These are phyloP conservation scores for Atlantisia rogersi DNA, from an alignment of 2,113 vertebrate genomes.

Conservation along the genomic window DNA sequence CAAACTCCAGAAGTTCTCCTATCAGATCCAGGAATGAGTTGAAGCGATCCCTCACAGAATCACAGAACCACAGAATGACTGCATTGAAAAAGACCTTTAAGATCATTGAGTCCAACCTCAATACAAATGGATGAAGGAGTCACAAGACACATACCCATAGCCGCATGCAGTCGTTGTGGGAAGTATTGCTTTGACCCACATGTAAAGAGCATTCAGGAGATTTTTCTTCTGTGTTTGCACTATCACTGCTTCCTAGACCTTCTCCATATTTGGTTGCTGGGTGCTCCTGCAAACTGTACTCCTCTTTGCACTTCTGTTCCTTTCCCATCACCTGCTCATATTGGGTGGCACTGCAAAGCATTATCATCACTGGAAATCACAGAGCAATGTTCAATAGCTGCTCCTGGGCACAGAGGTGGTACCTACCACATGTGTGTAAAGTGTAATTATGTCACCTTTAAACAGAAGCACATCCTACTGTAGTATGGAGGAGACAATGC, in stretches of 20 bases:
- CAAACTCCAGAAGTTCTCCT: background rate
- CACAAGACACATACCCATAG: background rate
- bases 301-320: background rate
- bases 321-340: background rate
- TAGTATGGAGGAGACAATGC: background rate
- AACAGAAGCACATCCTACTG: background rate
- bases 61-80: too few relatives aligned
- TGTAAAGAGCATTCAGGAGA: background rate
- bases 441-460: background rate
- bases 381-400: background rate
- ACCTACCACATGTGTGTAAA: background rate
- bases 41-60: background rate
- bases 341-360: background rate
- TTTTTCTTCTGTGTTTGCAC: rapidly evolving
- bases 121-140: background rate
- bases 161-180: too few relatives aligned
- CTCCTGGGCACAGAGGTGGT: background rate
- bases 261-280: rapidly evolving
- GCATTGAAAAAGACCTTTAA: too few relatives aligned
- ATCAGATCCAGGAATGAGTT: background rate
- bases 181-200: too few relatives aligned
- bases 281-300: background rate
- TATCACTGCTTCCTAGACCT: background rate
- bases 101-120: too few relatives aligned
- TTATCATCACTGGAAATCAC: background rate